Percentiles rank a stretch among this genome's conserved stretches.
These are phyloP conservation scores for Drosophila anomalata DNA, from an alignment of 2,888 invertebrate genomes.

Conservation along the genomic window DNA sequence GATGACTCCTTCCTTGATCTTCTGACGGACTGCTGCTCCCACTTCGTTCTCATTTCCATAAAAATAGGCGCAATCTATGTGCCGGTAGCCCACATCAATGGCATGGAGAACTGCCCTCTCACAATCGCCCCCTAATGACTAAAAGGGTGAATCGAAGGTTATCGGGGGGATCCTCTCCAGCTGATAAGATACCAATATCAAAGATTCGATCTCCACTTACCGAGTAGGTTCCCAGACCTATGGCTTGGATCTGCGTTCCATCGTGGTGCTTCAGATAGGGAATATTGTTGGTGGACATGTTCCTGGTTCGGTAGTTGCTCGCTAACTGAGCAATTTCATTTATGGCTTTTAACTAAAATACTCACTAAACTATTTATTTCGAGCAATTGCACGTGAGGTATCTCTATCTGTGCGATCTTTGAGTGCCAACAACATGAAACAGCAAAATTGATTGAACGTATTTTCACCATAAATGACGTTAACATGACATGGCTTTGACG, in stretches of 20 bases:
- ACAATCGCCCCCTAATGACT: conserved; percentile 82
- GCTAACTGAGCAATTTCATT: conserved; percentile 20
- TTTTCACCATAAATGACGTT: conserved; percentile 8
- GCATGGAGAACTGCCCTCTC: conserved; percentile 83
- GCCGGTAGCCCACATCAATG: conserved; percentile 85
- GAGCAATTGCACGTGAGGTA: neutral
- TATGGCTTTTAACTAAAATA: neutral
- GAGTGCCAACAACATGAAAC: neutral
- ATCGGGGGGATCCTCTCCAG: conserved; percentile 5
- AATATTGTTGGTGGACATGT: conserved; percentile 59
- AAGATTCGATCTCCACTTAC: conserved; percentile 63
- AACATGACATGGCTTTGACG: neutral
- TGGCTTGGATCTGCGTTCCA: conserved; percentile 79
- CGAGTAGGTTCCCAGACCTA: conserved; percentile 82
- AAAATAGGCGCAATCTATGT: conserved; percentile 85
- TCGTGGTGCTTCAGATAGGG: conserved; percentile 76
- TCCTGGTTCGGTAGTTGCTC: conserved; percentile 17
- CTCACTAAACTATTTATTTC: neutral
- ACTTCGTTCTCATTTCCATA: conserved; percentile 85
- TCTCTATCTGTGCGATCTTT: neutral
- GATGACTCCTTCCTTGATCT: conserved; percentile 83
- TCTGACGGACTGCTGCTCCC: conserved; percentile 83
- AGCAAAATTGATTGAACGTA: neutral
- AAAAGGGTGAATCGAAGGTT: conserved; percentile 27
- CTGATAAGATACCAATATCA: conserved; percentile 46